phyloP scores from a whole-genome alignment of 1,140 invertebrate genomes.

The Drosophila teissieri region DNA sequence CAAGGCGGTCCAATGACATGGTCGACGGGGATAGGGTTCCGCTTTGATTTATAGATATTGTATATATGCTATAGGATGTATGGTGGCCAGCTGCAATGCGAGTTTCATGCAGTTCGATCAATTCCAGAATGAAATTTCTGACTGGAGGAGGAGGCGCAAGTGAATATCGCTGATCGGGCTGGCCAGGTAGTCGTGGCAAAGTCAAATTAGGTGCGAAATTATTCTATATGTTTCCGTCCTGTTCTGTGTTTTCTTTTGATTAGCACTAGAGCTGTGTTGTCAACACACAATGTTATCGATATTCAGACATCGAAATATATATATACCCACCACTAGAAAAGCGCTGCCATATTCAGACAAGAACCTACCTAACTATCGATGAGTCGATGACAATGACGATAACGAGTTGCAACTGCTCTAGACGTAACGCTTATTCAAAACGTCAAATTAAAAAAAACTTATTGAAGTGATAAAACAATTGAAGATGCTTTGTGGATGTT shows the following conservation, averaged over 20 bases:
- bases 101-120: slow-evolving; percentile 5
- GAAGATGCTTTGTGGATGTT: slow-evolving; percentile 1
- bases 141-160: background rate
- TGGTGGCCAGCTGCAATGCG: background rate
- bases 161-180: slow-evolving; percentile 14
- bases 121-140: slow-evolving; percentile 10
- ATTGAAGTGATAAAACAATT: slow-evolving; percentile 10
- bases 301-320: background rate
- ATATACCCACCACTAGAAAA: background rate
- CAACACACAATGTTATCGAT: background rate
- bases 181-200: slow-evolving; percentile 35
- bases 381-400: background rate
- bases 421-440: background rate
- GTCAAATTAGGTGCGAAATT: slow-evolving; percentile 23
- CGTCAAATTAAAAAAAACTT: background rate
- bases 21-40: slow-evolving; percentile 4
- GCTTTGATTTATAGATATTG: background rate
- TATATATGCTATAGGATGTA: too few relatives aligned
- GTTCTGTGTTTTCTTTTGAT: slow-evolving; percentile 34
- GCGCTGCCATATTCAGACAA: background rate
- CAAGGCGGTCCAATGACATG: slow-evolving; percentile 29
- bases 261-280: slow-evolving; percentile 2
- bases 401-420: background rate
- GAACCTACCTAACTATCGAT: background rate
- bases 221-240: slow-evolving; percentile 29